Base-by-base conservation (phyloP, 2,888 invertebrate species). In the Metellina segmentata region DNA sequence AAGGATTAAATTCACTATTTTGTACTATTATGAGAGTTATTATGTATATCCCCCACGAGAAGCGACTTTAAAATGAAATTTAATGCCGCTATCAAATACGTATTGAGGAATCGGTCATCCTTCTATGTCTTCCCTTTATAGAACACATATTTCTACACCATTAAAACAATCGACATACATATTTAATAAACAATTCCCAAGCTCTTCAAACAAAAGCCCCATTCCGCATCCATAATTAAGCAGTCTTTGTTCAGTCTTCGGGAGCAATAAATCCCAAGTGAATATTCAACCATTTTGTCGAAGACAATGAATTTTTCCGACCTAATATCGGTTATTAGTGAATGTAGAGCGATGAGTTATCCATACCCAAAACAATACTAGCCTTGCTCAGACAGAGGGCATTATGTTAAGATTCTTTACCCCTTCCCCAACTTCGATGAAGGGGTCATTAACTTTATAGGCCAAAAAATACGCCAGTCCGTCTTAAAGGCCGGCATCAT, bases 361-460 rank as follows among this genome's bases (percentile, higher is more conserved):
- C 20, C 51, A 13, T 81, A 69, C 53, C 69, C 51, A 51, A 88
- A 75, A 81, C 88, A 88, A 88, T 81, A 13, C 81, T 72, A 81
- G 81, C 87, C 87, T 87, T 87, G 81, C 72, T 81, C 72, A 71
- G 34, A 34, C 72, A n/a, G 61, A 87, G 72, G 52, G 71, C 72
- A 88, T 81, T 81, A 88, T 81, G 61, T 88, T 34, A 86, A 61
- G 13, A 49, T n/a, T 75, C 75, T 52, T 61, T 61, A 61, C 51
- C 7, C 53, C 20, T 74, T 81, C 69, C 53, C 79, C 52, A 20
- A 52, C 16, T 16, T 20, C 16, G 74, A 53, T 52, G 16, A n/a
- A 77, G 75, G 69, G 88, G 75, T 88, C 88, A 61, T 88, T 88
- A 20, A 16, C 72, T 88, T 88, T 74, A 53, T 81, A 51, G 81